Base-by-base conservation (phyloP, 2,888 invertebrate genomes). In the Dugesia japonica region DNA sequence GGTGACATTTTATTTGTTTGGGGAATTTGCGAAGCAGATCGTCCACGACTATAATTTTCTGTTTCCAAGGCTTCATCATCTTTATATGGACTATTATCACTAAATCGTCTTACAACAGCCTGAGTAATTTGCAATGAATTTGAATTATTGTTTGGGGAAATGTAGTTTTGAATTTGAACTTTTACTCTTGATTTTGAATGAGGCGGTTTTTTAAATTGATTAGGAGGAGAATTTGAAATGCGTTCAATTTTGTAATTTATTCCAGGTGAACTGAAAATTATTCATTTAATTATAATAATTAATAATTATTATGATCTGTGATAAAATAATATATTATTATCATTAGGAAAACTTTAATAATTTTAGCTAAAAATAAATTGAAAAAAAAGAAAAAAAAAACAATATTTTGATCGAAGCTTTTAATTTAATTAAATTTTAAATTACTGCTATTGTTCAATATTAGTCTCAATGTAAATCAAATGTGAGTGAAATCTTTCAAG, bases 81-180 rank as follows among this genome's bases (percentile, higher is more conserved):
- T 72, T 72, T 28, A 27, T 72, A 72, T 4, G 72, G 72, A n/a
- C 72, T 72, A 26, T 72, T 72, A 23, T 72, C 72, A 28, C 72
- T 72, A 28, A n/a, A 28, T 31, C 72, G 72, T 23, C 72, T 72
- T 4, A 28, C 28, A 1, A 72, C 31, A 15, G 72, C 31, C 72
- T 56, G 56, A 56, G 56, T 56, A 9, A 56, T 56, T 56, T 56
- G 56, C n/a, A 56, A n/a, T 4, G 56, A 56, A 23, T n/a, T 56
- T 56, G 56, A 56, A 23, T 56, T 23, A 13, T 4, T 56, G 17
- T 56, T 56, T 56, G 56, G 56, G 1, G 56, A 9, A 13, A 56
- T 56, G 17, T 56, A 56, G 23, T 56, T 56, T 56, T 56, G 56
- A 20, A 56, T 56, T 56, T 56, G 56, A 23, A 56, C 56, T 56